These are phyloP conservation scores for Belonocnema kinseyi DNA, from an alignment of 1,140 invertebrate genomes.

Conservation along the genomic window DNA sequence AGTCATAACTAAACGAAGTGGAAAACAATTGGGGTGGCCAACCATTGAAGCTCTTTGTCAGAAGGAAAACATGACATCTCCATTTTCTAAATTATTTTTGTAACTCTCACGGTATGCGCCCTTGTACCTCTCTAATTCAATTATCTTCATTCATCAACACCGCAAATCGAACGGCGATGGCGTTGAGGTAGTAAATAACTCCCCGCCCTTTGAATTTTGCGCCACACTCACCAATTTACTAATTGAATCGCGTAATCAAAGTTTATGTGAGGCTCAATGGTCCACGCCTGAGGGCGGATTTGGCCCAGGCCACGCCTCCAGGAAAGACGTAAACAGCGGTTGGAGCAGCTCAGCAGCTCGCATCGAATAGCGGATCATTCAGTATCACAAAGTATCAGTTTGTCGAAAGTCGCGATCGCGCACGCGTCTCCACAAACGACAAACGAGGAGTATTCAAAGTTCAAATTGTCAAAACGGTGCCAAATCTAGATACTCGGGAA, in stretches of 20 bases:
- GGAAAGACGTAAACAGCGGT: conserved; percentile 33
- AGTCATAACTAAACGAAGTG: too few species aligned
- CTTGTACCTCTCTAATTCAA: neutral
- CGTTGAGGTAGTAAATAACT: conserved; percentile 38
- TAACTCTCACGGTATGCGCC: neutral
- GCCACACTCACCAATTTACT: conserved; percentile 63
- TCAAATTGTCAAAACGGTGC: neutral
- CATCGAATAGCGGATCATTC: neutral
- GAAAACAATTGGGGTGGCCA: too few species aligned
- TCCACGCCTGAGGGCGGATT: conserved; percentile 52
- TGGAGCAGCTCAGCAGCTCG: neutral
- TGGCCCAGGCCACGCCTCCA: conserved; percentile 48
- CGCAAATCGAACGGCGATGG: neutral
- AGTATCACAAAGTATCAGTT: conserved; percentile 51
- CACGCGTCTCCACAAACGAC: conserved; percentile 50
- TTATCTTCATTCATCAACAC: neutral
- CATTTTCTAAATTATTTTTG: too few species aligned
- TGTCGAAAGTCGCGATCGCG: conserved; percentile 50
- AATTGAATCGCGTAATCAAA: conserved; percentile 65
- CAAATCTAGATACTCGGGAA: neutral
- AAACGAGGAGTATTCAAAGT: conserved; percentile 29
- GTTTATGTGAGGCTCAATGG: neutral
- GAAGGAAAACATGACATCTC: too few species aligned
- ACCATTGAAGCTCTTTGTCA: too few species aligned
- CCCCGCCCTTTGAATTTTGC: conserved; percentile 26